Evolutionary conservation across 2,888 invertebrate genomes (phyloP).

Genomic region (Carterocephalus palaemon): DNA sequence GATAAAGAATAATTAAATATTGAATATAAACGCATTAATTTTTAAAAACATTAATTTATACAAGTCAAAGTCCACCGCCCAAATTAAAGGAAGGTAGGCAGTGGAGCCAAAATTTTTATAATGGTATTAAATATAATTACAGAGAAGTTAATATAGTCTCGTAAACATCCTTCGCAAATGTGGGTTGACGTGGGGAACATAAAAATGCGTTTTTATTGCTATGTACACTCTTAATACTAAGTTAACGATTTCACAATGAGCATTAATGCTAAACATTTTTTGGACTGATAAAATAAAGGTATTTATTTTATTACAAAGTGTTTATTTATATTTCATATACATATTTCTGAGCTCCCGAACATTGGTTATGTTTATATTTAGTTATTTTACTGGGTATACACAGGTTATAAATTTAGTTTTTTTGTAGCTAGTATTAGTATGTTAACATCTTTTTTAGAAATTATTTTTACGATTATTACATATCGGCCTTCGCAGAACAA

Average conservation of each 20-base stretch:
- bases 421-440: too few relatives aligned
- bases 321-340: too few relatives aligned
- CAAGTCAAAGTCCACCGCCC: slow-evolving; percentile 10
- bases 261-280: slow-evolving; percentile 1
- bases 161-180: slow-evolving; percentile 13
- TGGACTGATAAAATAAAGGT: too few relatives aligned
- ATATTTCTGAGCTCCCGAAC: too few relatives aligned
- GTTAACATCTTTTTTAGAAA: too few relatives aligned
- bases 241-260: slow-evolving; percentile 9
- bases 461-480: too few relatives aligned
- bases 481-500: slow-evolving; percentile 8
- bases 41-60: too few relatives aligned
- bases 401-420: too few relatives aligned
- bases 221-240: slow-evolving; percentile 6
- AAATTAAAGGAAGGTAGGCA: slow-evolving; percentile 6
- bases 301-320: too few relatives aligned
- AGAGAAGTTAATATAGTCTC: slow-evolving; percentile 1
- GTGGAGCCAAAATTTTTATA: slow-evolving; percentile 2
- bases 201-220: slow-evolving; percentile 16
- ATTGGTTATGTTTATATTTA: too few relatives aligned
- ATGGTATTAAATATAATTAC: slow-evolving; percentile 6
- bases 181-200: slow-evolving; percentile 14
- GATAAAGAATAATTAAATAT: background rate
- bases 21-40: too few relatives aligned
- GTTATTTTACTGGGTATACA: too few relatives aligned